phyloP scores from a whole-genome alignment of 1,140 invertebrate species.

The Lepidurus packardi region DNA sequence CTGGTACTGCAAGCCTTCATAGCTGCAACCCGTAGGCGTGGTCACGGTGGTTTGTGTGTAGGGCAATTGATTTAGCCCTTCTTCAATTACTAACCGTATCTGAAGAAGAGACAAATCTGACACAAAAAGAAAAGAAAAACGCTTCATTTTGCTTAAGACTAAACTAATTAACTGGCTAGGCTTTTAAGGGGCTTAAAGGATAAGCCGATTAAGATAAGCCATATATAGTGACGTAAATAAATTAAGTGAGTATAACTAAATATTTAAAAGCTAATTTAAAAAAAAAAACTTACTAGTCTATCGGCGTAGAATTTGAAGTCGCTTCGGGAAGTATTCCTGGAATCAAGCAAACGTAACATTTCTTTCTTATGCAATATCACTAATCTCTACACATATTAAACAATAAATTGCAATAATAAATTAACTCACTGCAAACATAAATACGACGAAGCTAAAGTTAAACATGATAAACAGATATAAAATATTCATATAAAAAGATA shows the following conservation, averaged over 20 bases:
- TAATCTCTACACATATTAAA: constrained; percentile 31
- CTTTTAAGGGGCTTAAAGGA: not conserved
- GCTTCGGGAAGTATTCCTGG: constrained; percentile 81
- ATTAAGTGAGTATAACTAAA: not conserved
- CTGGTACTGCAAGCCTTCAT: constrained; percentile 86
- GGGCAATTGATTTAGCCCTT: constrained; percentile 94
- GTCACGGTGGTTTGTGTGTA: constrained; percentile 81
- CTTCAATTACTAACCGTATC: constrained; percentile 93
- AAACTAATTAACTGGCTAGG: not conserved
- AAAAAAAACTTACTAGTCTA: constrained; percentile 58
- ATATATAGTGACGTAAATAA: constrained; percentile 13
- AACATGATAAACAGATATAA: constrained; percentile 2
- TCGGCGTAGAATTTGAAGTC: constrained; percentile 99
- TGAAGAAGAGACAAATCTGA: constrained; percentile 44
- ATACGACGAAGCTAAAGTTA: constrained; percentile 2
- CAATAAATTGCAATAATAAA: constrained; percentile 34
- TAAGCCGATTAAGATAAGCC: not conserved
- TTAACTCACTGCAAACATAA: not conserved
- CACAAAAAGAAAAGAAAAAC: not conserved
- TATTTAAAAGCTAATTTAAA: constrained; percentile 27
- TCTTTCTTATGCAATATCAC: not conserved
- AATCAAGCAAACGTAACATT: constrained; percentile 43
- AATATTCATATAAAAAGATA: constrained; percentile 12
- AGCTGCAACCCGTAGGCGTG: constrained; percentile 85
- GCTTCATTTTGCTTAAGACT: not conserved